Evolutionary conservation across 2,888 invertebrate genomes (phyloP).

Genomic region (Entomobrya proxima): DNA sequence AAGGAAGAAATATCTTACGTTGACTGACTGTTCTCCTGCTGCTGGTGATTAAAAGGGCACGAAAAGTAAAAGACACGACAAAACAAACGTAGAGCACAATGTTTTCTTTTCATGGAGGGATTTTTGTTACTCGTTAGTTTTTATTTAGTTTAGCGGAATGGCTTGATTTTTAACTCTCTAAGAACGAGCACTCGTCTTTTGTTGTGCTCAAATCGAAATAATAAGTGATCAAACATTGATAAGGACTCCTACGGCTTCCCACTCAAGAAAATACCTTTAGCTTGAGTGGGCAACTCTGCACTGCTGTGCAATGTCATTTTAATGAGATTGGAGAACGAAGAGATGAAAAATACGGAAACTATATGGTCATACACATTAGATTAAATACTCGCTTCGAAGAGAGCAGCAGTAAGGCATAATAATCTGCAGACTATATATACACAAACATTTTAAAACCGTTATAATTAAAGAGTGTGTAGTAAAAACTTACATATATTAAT

Average conservation of each 20-base stretch:
- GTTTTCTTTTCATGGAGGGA: constrained; percentile 10
- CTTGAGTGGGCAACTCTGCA: not conserved
- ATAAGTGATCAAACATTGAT: constrained; percentile 59
- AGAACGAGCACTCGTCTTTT: not conserved
- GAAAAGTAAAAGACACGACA: not conserved
- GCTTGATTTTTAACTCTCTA: not conserved
- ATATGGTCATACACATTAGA: too few species aligned
- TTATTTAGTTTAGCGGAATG: constrained; percentile 4
- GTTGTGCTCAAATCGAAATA: constrained; percentile 27
- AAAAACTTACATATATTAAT: too few species aligned
- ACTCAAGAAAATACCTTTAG: constrained; percentile 39
- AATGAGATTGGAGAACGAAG: constrained; percentile 43
- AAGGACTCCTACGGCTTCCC: constrained; percentile 66
- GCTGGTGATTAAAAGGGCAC: constrained; percentile 57
- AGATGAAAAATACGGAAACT: not conserved
- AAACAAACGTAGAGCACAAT: not conserved
- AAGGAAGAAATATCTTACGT: not conserved
- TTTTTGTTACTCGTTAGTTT: not conserved
- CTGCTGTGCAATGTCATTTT: constrained; percentile 42
- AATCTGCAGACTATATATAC: too few species aligned
- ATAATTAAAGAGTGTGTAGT: too few species aligned
- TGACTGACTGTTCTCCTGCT: constrained; percentile 39
- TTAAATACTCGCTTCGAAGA: too few species aligned
- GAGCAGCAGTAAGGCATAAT: too few species aligned
- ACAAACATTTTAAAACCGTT: too few species aligned